These are phyloP conservation scores for Mobula birostris DNA, from an alignment of 2,113 vertebrate genomes.

Conservation along the genomic window DNA sequence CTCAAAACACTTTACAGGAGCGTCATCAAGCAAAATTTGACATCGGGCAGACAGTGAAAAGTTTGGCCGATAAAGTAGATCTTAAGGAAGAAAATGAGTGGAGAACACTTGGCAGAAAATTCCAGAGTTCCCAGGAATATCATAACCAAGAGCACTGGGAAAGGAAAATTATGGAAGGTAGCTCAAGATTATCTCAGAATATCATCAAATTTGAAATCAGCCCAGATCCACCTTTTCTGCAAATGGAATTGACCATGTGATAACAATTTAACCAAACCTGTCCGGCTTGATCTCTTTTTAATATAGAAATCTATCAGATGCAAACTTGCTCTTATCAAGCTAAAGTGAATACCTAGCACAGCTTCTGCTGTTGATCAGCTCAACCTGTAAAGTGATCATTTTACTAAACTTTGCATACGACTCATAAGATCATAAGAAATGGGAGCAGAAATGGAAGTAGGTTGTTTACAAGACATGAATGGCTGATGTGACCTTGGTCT, in stretches of 20 bases:
- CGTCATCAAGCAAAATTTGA: too few relatives aligned
- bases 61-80: too few relatives aligned
- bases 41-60: too few relatives aligned
- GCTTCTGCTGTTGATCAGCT: background rate
- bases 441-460: too few relatives aligned
- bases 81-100: too few relatives aligned
- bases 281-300: background rate
- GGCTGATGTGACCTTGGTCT: too few relatives aligned
- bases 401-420: conserved; percentile 3
- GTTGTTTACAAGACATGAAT: too few relatives aligned
- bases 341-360: background rate
- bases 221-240: background rate
- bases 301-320: background rate
- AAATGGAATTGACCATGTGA: background rate
- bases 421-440: background rate
- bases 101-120: too few relatives aligned
- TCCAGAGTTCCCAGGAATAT: background rate
- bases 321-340: background rate
- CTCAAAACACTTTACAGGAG: background rate
- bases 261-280: background rate
- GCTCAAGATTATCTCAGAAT: background rate
- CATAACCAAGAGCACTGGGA: background rate
- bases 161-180: background rate
- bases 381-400: background rate
- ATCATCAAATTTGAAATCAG: background rate